Base-by-base conservation (phyloP, 2,888 invertebrate genomes). In the Ptychoptera albimana region DNA sequence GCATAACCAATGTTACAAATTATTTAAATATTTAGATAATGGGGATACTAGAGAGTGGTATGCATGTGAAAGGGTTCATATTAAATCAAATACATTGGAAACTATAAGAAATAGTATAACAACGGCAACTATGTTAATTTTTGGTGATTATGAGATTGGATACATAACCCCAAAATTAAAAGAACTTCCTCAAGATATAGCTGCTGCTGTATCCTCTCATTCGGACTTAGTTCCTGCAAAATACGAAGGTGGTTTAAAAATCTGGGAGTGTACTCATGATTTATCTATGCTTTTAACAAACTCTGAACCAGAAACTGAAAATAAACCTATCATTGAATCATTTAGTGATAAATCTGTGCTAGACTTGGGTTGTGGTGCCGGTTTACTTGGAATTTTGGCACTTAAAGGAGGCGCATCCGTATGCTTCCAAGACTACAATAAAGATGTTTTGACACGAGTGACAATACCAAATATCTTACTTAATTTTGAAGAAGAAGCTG, bases 201-300 rank as follows among this genome's bases (percentile, higher is more conserved):
- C 48, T 45, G 67, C 63, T 52, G 67, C 70, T 5, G 79, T 82
- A 53, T 65, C 71, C 39, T 69, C 69, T 49, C 77, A 82, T 55
- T 81, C 83, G 9, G 88, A 88, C 66, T 67, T 87, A 43, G 60
- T 85, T 44, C 69, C 79, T 36, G 81, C 80, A 8, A 72, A 77
- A 55, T 88, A 88, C 69, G 88, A 88, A 75, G 86, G 94, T 54
- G 96, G 96, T 9, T 70, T 92, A 30, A 94, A 94, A 71, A 77
- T 93, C 47, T 96, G 96, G 96, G 94, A 96, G 68, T 91, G 93
- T 57, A 86, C 89, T 6, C 69, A 75, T 54, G 93, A 94, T 61
- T 63, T 94, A 44, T 64, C 81, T 34, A 62, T 74, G 48, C 87
- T 79, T 60, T 60, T 92, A 34, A 55, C 67, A 5, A 57, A 60